A percentile compares a stretch with the other conserved stretches of the same genome.
Conservation (phyloP, 2,797 vertebrate species). For the Pygocentrus nattereri region DNA sequence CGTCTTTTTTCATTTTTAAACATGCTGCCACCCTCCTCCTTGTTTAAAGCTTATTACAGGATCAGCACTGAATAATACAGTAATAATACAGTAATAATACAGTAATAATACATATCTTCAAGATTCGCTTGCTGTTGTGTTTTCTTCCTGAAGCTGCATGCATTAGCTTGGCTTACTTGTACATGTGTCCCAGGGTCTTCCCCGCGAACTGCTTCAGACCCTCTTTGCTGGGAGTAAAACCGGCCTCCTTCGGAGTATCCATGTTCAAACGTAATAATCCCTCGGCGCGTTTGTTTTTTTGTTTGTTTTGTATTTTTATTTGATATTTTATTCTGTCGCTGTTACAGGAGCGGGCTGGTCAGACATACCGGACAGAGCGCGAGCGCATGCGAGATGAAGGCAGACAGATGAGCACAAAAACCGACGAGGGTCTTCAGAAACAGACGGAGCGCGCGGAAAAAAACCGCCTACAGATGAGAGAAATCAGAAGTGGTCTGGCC, state of each 20-base stretch:
- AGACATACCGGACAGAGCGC: constrained; percentile 77
- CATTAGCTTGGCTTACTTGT: constrained; percentile 85
- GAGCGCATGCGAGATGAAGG: constrained; percentile 41
- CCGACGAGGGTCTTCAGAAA: constrained; percentile 47
- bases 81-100: no score
- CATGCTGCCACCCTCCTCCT: no score
- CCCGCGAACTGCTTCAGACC: constrained; percentile 96
- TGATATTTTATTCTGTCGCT: constrained; percentile 56
- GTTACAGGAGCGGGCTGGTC: constrained; percentile 73
- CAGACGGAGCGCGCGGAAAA: constrained; percentile 57
- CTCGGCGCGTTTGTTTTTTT: constrained; percentile 40
- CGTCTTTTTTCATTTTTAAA: no score
- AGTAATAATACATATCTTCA: no score
- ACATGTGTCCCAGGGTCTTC: constrained; percentile 93
- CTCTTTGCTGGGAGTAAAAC: constrained; percentile 86
- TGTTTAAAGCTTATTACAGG: no score
- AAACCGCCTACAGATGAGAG: constrained; percentile 61
- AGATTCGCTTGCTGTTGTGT: no score
- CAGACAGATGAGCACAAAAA: constrained; percentile 32
- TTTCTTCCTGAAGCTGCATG: neutral
- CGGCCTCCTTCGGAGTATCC: constrained; percentile 92
- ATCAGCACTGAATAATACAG: no score
- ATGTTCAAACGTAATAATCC: constrained; percentile 80
- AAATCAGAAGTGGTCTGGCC: constrained; percentile 74
- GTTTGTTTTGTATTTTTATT: neutral